phyloP scores from a whole-genome alignment of 2,113 vertebrate genomes.

The Dascyllus trimaculatus region DNA sequence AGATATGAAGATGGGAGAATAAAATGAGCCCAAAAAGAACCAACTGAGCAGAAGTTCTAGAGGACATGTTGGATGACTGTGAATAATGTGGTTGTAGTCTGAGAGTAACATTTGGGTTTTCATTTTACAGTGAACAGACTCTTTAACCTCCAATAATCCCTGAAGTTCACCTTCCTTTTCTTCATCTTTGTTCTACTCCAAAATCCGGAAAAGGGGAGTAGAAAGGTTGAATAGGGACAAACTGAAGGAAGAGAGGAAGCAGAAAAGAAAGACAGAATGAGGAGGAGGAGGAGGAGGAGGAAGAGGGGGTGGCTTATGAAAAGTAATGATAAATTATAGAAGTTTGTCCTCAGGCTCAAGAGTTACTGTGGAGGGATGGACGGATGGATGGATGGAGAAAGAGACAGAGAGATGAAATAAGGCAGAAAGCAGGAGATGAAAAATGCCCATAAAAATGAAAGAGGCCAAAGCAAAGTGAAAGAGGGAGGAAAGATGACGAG shows the following conservation, averaged over 20 bases:
- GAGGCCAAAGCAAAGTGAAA: background rate
- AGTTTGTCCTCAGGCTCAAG: conserved; percentile 59
- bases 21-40: too few species aligned
- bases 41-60: too few species aligned
- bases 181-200: background rate
- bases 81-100: too few species aligned
- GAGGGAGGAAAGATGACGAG: background rate
- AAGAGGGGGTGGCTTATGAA: conserved; percentile 44
- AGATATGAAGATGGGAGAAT: too few species aligned
- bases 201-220: background rate
- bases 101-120: too few species aligned
- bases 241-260: background rate
- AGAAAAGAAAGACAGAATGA: background rate
- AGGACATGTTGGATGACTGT: too few species aligned
- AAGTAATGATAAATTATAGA: conserved; percentile 73
- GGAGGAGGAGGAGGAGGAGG: conserved; percentile 5
- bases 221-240: background rate
- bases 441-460: background rate
- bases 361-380: conserved; percentile 32
- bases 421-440: background rate
- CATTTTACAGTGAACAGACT: too few species aligned
- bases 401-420: background rate
- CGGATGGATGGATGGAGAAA: background rate
- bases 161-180: background rate
- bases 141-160: too few species aligned